Evolutionary conservation across 2,797 vertebrate species (phyloP).

Genomic region (Masticophis lateralis): DNA sequence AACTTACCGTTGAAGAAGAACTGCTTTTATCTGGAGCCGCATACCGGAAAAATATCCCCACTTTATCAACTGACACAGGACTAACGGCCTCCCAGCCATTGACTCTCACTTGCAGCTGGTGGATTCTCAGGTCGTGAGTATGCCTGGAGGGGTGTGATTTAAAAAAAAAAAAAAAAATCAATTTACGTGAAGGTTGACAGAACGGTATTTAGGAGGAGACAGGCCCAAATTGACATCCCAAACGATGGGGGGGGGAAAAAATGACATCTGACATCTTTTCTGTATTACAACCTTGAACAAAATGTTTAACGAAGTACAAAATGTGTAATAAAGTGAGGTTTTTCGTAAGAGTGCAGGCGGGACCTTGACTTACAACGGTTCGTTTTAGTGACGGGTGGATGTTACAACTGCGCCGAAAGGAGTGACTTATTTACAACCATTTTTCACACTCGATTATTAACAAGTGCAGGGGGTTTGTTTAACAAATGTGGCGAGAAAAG

Average conservation of each 20-base stretch:
- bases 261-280: not conserved
- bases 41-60: slow-evolving; percentile 93
- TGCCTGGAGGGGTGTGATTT: slow-evolving; percentile 74
- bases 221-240: not conserved
- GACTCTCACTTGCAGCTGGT: slow-evolving; percentile 93
- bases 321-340: no score
- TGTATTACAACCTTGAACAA: no score
- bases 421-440: no score
- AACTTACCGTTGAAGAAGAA: slow-evolving; percentile 86
- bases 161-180: not conserved
- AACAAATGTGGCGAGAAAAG: no score
- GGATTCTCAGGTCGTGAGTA: slow-evolving; percentile 94
- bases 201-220: slow-evolving; percentile 8
- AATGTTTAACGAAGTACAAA: no score
- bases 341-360: no score
- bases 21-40: slow-evolving; percentile 92
- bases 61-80: slow-evolving; percentile 96
- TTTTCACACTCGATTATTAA: no score
- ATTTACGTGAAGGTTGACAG: not conserved
- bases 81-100: slow-evolving; percentile 97
- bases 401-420: no score
- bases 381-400: no score
- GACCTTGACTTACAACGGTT: no score
- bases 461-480: no score
- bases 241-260: no score